Base-by-base conservation (phyloP, 2,888 invertebrate genomes). In the Epsilonema sp. region DNA sequence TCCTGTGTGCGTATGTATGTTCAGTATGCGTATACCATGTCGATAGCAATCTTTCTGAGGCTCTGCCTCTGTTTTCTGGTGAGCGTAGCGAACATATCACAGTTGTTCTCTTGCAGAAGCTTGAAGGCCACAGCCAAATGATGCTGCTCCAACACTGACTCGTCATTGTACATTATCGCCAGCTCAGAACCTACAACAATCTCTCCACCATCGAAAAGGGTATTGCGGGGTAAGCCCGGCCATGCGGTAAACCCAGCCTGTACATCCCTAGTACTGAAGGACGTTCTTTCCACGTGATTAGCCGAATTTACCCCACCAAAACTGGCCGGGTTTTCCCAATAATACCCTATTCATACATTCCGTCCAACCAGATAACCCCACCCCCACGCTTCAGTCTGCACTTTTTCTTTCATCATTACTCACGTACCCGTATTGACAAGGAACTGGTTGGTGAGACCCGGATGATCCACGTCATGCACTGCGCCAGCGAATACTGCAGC, bases 161-260 rank as follows among this genome's bases (percentile, higher is more conserved):
- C 94, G 71, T 97, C 97, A 73, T 97, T 99, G 75, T 97, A 97
- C 92, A 97, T 92, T 66, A 97, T 76, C 52, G 97, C 97, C 68
- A 97, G 77, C 72, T 97, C 94, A 56, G 90, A 89, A 73, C 84
- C 83, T 82, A 62, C 2, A 61, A 58, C 40, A 42, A 19, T 39
- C 8, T 39, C 40, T 11, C 8, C 20, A 8, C n/a, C n/a, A n/a
- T n/a, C n/a, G n/a, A n/a, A n/a, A n/a, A n/a, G n/a, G n/a, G n/a
- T n/a, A n/a, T n/a, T n/a, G n/a, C n/a, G n/a, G n/a, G n/a, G n/a
- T n/a, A n/a, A n/a, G n/a, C n/a, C n/a, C n/a, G n/a, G n/a, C n/a
- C n/a, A n/a, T n/a, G n/a, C n/a, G n/a, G n/a, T n/a, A n/a, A n/a
- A n/a, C n/a, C n/a, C n/a, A n/a, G n/a, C n/a, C n/a, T n/a, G n/a